phyloP scores from a whole-genome alignment of 2,113 vertebrate species.

The Emydura subglobosa region DNA sequence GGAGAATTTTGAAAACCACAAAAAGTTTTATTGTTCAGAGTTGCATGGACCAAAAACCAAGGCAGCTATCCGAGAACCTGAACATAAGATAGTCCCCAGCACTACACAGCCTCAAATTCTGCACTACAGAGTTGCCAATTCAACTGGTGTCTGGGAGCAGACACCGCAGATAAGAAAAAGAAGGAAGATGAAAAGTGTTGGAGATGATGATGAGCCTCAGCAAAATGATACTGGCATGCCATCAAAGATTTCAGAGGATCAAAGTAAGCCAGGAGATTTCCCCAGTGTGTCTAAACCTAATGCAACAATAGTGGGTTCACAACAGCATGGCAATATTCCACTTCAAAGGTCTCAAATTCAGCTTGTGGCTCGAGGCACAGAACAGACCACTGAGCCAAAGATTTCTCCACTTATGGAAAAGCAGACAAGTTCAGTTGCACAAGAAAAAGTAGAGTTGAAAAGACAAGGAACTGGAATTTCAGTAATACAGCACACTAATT shows the following conservation, averaged over 20 bases:
- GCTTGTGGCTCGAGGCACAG: constrained; percentile 80
- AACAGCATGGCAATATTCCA: constrained; percentile 76
- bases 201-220: constrained; percentile 94
- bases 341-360: constrained; percentile 85
- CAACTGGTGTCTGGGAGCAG: constrained; percentile 87
- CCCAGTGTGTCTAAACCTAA: constrained; percentile 75
- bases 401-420: constrained; percentile 82
- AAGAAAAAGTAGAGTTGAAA: constrained; percentile 86
- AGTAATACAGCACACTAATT: constrained; percentile 98
- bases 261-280: constrained; percentile 67
- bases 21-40: constrained; percentile 98
- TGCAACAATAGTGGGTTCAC: constrained; percentile 67
- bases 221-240: constrained; percentile 83
- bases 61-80: constrained; percentile 83
- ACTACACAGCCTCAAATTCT: constrained; percentile 82
- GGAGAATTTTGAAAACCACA: constrained; percentile 99
- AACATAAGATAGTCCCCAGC: constrained; percentile 82
- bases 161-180: constrained; percentile 93
- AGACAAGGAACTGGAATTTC: constrained; percentile 94
- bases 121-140: constrained; percentile 82
- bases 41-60: constrained; percentile 98
- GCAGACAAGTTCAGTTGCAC: constrained; percentile 74
- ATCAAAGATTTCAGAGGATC: constrained; percentile 83
- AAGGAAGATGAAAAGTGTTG: constrained; percentile 98
- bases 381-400: constrained; percentile 81